Percentiles rank a stretch among this genome's conserved stretches.
phyloP scores from a whole-genome alignment of 2,797 vertebrate genomes.

The Danio tinwini region DNA sequence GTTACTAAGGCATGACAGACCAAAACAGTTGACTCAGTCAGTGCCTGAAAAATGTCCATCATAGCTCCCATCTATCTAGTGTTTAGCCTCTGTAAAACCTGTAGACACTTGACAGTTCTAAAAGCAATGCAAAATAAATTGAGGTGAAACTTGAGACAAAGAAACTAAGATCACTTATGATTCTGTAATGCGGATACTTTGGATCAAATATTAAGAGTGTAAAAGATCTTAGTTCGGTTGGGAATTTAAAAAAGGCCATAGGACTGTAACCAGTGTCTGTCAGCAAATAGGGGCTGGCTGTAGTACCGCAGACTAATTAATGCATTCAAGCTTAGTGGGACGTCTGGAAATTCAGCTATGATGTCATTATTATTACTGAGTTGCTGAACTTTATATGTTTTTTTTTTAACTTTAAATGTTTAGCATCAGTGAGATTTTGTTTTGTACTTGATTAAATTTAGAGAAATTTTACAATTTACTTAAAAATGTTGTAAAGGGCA shows the following conservation, averaged over 20 bases:
- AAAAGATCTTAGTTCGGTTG: background rate
- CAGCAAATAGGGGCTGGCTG: slow-evolving; percentile 25
- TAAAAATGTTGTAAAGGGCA: background rate
- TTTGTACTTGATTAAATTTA: too few relatives aligned
- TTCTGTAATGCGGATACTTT: slow-evolving; percentile 26
- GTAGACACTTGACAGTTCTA: background rate
- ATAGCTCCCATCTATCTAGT: background rate
- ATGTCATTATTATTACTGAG: slow-evolving; percentile 39
- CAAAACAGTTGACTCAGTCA: slow-evolving; percentile 9
- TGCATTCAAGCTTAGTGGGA: slow-evolving; percentile 19
- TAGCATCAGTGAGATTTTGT: background rate
- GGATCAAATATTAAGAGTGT: background rate
- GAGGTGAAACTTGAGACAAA: slow-evolving; percentile 17
- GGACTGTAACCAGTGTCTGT: slow-evolving; percentile 9
- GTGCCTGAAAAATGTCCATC: background rate
- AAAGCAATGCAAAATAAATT: background rate
- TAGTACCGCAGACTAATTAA: slow-evolving; percentile 12
- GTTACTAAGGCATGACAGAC: background rate
- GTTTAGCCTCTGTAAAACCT: background rate
- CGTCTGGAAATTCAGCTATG: slow-evolving; percentile 29
- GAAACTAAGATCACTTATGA: slow-evolving; percentile 2
- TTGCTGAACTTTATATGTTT: slow-evolving; percentile 9
- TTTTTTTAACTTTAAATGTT: background rate
- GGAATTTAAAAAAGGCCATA: background rate
- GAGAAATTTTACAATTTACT: too few relatives aligned